phyloP scores from a whole-genome alignment of 1,140 invertebrate species.

The Hyposmocoma kahamanoa region DNA sequence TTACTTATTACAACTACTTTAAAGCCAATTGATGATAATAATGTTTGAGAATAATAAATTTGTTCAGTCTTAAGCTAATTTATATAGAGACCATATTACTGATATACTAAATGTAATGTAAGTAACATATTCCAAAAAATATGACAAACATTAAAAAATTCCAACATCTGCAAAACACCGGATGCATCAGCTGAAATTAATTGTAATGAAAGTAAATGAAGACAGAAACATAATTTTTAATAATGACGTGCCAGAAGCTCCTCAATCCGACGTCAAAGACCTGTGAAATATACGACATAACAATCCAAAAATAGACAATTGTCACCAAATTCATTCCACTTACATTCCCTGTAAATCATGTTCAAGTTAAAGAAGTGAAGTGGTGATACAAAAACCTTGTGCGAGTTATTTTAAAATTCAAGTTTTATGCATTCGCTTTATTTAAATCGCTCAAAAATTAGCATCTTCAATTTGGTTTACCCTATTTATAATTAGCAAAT shows the following conservation, averaged over 20 bases:
- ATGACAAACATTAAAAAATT: slow-evolving; percentile 35
- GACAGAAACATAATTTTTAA: slow-evolving; percentile 31
- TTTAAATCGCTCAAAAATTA: slow-evolving; percentile 46
- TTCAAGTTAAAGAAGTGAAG: slow-evolving; percentile 52
- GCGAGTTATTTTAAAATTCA: slow-evolving; percentile 57
- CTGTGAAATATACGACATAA: slow-evolving; percentile 40
- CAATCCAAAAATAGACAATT: slow-evolving; percentile 34
- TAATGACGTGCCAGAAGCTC: slow-evolving; percentile 62
- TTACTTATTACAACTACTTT: too few species aligned
- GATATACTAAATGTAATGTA: too few species aligned
- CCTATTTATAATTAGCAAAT: slow-evolving; percentile 7
- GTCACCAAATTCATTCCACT: slow-evolving; percentile 66
- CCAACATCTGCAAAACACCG: slow-evolving; percentile 59
- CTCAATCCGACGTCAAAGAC: slow-evolving; percentile 54
- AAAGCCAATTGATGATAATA: too few species aligned
- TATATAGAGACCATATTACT: too few species aligned
- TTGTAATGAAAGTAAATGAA: slow-evolving; percentile 44
- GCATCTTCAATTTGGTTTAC: slow-evolving; percentile 27
- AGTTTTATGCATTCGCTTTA: slow-evolving; percentile 49
- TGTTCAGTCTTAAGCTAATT: too few species aligned
- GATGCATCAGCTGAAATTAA: slow-evolving; percentile 61
- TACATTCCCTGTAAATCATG: slow-evolving; percentile 57
- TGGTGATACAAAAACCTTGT: slow-evolving; percentile 64
- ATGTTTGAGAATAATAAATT: too few species aligned
- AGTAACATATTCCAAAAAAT: slow-evolving; percentile 8